Base-by-base conservation (phyloP, 2,113 vertebrate species). In the Erpornis zantholeuca region DNA sequence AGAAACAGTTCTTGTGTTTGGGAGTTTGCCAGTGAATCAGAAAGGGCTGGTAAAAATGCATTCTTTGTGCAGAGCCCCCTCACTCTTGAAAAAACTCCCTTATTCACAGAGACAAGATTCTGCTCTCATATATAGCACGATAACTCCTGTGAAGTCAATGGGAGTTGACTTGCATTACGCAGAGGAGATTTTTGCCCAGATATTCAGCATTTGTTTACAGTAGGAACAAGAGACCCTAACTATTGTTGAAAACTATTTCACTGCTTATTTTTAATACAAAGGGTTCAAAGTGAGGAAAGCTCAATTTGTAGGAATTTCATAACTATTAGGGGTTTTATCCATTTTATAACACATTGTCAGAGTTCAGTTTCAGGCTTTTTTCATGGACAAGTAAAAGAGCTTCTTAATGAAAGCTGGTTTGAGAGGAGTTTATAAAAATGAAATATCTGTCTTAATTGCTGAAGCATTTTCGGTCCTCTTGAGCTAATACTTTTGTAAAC, bases 51-150 rank as follows among this genome's bases (percentile, higher is more conserved):
- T 83, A 84, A 95, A 97, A 97, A 97, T 92, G 87, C 93, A 85
- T 80, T 94, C 95, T 96, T 97, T 97, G 96, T 97, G 88, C 86
- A 90, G 92, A 96, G 75, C 94, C 97, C 86, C 90, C 92, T 96
- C 94, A 92, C 65, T 92, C 86, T 53, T 93, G 86, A 95, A 96
- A 96, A 96, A 94, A 80, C 54, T 92, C 79, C 63, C 91, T 96
- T 97, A 95, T 95, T 91, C 96, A 91, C 33, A 92, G 73, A 91
- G 72, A 89, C 91, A 68, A 94, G 93, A 82, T 97, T 91, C 95
- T 94, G 93, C 89, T 86, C 92, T 89, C 90, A 70, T n/a, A 86
- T 81, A 79, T 82, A 94, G 66, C 79, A 80, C 2, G 28, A 56
- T 66, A 92, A 86, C 89, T 90, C 82, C 88, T 84, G 89, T 75